phyloP scores from a whole-genome alignment of 1,140 invertebrate genomes.

The Ceratoteleas bidentatus region DNA sequence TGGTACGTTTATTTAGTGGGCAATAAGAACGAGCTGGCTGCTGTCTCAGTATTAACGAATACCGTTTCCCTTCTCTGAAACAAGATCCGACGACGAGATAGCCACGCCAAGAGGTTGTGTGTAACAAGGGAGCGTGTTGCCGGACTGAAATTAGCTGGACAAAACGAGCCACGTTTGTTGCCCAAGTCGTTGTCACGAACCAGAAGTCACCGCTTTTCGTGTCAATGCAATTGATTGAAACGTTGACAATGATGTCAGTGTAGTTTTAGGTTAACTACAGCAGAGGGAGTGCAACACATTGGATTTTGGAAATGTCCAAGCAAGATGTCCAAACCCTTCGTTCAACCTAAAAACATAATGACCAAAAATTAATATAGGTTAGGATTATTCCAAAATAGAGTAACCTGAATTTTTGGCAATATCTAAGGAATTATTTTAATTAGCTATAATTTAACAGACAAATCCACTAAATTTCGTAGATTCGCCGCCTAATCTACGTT shows the following conservation, averaged over 20 bases:
- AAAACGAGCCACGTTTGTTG: constrained; percentile 64
- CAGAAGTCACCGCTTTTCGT: constrained; percentile 48
- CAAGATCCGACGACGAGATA: constrained; percentile 66
- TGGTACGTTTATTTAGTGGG: constrained; percentile 49
- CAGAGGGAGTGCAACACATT: no score
- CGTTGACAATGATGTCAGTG: constrained; percentile 20
- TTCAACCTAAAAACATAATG: no score
- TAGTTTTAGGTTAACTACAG: no score
- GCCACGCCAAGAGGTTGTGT: constrained; percentile 60
- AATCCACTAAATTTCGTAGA: no score
- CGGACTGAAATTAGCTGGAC: constrained; percentile 66
- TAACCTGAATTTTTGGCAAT: no score
- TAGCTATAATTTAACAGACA: no score
- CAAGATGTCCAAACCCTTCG: no score
- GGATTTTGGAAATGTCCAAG: no score
- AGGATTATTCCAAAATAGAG: no score
- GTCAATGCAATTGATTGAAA: constrained; percentile 60
- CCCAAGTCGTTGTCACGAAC: constrained; percentile 61
- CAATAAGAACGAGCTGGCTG: constrained; percentile 59
- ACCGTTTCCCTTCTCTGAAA: constrained; percentile 66
- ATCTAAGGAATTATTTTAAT: no score
- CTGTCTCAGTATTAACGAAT: constrained; percentile 65
- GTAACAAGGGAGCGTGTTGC: constrained; percentile 65
- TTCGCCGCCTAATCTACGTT: no score
- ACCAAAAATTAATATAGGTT: no score